Conservation (phyloP, 2,113 vertebrate species). For the Etia nguti region DNA sequence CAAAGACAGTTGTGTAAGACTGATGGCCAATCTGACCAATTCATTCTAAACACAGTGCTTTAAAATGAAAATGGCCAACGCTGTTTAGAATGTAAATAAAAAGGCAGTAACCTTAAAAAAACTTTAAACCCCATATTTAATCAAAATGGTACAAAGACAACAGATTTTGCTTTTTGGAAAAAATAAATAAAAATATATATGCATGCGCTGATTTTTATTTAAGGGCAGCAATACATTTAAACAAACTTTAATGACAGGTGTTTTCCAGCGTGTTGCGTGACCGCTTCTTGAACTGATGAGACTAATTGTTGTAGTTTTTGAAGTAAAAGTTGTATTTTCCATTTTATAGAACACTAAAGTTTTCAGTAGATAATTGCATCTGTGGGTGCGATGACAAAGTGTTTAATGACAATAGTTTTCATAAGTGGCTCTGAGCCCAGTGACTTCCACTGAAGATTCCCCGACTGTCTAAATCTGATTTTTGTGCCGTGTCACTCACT, state of each 20-base stretch:
- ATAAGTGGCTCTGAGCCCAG: neutral
- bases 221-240: neutral
- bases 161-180: neutral
- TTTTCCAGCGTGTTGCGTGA: fast-evolving
- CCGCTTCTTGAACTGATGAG: neutral
- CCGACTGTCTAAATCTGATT: neutral
- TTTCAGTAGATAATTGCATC: neutral
- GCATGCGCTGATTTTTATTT: neutral
- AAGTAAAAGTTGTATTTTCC: neutral
- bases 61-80: fast-evolving
- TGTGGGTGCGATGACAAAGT: neutral
- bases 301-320: neutral
- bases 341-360: neutral
- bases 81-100: neutral
- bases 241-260: neutral
- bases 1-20: neutral
- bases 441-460: neutral
- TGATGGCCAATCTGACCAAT: neutral
- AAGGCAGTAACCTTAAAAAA: neutral
- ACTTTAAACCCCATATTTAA: neutral
- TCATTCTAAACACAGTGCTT: neutral
- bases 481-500: neutral
- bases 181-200: neutral
- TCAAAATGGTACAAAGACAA: neutral
- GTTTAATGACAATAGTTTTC: neutral